Evolutionary conservation across 2,888 invertebrate genomes (phyloP), one percentile per base, ranked within the genome.

Genomic region (Stenoptilia bipunctidactyla): DNA sequence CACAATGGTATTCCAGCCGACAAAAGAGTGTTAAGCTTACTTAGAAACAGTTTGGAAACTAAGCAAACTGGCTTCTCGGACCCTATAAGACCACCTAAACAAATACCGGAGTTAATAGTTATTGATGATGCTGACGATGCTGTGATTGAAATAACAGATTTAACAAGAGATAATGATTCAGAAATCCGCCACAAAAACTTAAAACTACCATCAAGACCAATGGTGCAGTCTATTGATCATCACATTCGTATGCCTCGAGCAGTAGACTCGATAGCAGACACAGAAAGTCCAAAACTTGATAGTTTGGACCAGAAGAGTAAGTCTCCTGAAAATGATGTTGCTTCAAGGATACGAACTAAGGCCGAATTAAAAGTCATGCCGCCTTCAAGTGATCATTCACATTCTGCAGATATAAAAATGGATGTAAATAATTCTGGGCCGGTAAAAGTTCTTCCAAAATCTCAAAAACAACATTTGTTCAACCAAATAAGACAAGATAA

Each of bases 301-400:
- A 72, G 54, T 41, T 46, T 49, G 34, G 74, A 80, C 38, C 36
- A 55, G 15, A 74, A 76, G 54, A 65, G 66, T 30, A 76, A 69
- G 55, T 72, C 75, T 30, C 74, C 77, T 14, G 84, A 84, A 63
- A 74, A 68, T 43, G 85, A 85, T 47, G 77, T 90, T 36, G 89
- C 90, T 30, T 89, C 92, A 9, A 86, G 93, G 58, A 94, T 94
- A 56, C 85, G 94, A 49, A 95, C 94, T 2, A 94, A 94, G 75
- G 94, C 92, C 1, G 94, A 94, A 72, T 74, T 94, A 33, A 95
- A 94, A 70, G 86, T 72, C 27, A 71, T 77, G 72, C 80, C 75
- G 15, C 74, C 77, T n/a, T 69, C 76, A 34, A 69, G 74, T 54
- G 76, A 79, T 42, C 58, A 44, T 44, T 47, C 56, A 33, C 14